Conservation (phyloP, 2,888 invertebrate genomes). For the Sesia apiformis region DNA sequence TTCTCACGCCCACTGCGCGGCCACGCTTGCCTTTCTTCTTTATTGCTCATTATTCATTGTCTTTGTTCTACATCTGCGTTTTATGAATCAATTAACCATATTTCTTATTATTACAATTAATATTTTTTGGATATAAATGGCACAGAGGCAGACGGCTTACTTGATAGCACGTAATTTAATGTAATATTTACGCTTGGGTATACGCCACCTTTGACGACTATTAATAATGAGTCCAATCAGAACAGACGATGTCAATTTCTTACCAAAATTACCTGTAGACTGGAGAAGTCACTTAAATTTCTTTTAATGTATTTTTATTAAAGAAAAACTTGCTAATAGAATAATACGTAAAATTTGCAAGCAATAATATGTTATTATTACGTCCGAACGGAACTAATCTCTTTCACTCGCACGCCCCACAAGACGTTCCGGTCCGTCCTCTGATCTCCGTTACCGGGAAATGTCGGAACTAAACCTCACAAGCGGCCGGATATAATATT, state of each 20-base stretch:
- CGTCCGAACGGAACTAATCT: background rate
- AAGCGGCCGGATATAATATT: conserved; percentile 31
- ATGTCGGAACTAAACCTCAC: conserved; percentile 43
- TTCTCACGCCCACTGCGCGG: conserved; percentile 58
- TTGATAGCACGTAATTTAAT: too few relatives aligned
- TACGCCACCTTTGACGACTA: too few relatives aligned
- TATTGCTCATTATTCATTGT: conserved; percentile 35
- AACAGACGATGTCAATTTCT: too few relatives aligned
- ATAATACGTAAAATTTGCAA: too few relatives aligned
- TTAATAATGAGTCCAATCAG: too few relatives aligned
- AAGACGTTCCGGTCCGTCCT: conserved; percentile 32
- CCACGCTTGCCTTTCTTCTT: conserved; percentile 43
- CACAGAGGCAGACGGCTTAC: too few relatives aligned
- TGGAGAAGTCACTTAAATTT: too few relatives aligned
- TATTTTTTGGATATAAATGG: background rate
- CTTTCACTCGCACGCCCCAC: conserved; percentile 39
- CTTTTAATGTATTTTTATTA: too few relatives aligned
- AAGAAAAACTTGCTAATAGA: too few relatives aligned
- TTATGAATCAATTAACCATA: background rate
- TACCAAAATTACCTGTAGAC: too few relatives aligned
- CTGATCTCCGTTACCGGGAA: conserved; percentile 54
- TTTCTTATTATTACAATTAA: background rate
- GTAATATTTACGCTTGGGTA: too few relatives aligned
- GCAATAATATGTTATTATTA: background rate
- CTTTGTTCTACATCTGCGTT: conserved; percentile 14